Percentiles rank a stretch among this genome's conserved stretches.
Conservation (phyloP, 1,140 invertebrate species). For the Harlomillsia oculata region DNA sequence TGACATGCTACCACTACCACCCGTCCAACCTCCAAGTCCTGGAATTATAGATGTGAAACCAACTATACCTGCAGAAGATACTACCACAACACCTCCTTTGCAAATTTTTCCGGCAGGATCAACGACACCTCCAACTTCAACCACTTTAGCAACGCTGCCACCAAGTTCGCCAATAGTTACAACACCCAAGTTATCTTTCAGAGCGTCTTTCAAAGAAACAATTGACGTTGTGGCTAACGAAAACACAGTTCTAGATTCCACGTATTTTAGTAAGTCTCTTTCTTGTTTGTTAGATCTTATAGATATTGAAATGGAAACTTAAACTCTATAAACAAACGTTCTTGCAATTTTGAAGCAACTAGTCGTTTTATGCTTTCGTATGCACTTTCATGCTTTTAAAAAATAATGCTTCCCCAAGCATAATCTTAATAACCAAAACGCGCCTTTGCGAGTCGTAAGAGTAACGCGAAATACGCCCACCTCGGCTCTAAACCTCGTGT, state of each 20-base stretch:
- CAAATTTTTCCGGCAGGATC: conserved; percentile 30
- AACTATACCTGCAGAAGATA: conserved; percentile 18
- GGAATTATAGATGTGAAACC: conserved; percentile 12
- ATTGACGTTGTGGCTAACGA: conserved; percentile 24
- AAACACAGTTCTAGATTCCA: conserved; percentile 12
- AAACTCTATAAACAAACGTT: too few species aligned
- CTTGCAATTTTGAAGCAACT: too few species aligned
- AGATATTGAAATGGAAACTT: too few species aligned
- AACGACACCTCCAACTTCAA: conserved; percentile 32
- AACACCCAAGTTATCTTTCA: background rate
- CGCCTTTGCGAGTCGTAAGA: too few species aligned
- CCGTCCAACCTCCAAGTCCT: conserved; percentile 5
- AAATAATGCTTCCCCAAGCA: too few species aligned
- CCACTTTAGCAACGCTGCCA: conserved; percentile 6
- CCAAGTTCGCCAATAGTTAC: background rate
- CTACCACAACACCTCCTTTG: conserved; percentile 21
- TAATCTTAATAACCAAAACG: too few species aligned
- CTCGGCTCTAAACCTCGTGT: too few species aligned
- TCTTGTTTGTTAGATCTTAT: too few species aligned
- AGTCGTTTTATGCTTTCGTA: too few species aligned
- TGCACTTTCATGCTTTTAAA: too few species aligned
- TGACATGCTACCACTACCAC: conserved; percentile 10
- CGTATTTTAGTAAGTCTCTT: conserved; percentile 9
- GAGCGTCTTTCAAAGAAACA: conserved; percentile 13
- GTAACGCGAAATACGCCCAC: too few species aligned